A percentile compares a stretch with the other conserved stretches of the same genome.
Evolutionary conservation across 2,797 vertebrate genomes (phyloP).

Genomic region (Gadopsis bispinosus): DNA sequence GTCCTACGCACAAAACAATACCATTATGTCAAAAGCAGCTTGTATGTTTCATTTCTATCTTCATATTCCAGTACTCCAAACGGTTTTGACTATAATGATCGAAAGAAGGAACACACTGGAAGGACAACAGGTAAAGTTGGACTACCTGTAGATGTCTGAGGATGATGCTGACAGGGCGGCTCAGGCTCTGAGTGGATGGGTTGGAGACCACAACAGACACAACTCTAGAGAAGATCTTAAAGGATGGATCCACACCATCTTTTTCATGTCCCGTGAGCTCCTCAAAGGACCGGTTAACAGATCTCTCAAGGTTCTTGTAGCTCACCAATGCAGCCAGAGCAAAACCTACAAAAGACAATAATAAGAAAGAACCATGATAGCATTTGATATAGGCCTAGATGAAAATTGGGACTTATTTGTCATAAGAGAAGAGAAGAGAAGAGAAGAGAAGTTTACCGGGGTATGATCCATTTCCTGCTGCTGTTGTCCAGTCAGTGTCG

Average conservation of each 20-base stretch:
- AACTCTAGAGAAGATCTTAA: slow-evolving; percentile 67
- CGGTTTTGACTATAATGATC: neutral
- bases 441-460: slow-evolving; percentile 69
- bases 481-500: slow-evolving; percentile 80
- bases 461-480: slow-evolving; percentile 67
- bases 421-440: neutral
- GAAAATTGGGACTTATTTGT: neutral
- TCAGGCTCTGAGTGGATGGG: slow-evolving; percentile 71
- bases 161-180: slow-evolving; percentile 63
- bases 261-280: slow-evolving; percentile 36
- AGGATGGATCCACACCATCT: slow-evolving; percentile 27
- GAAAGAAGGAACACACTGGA: neutral
- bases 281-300: slow-evolving; percentile 64
- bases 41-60: neutral
- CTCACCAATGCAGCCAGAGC: slow-evolving; percentile 74
- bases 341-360: slow-evolving; percentile 60
- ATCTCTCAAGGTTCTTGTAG: slow-evolving; percentile 72
- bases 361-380: neutral
- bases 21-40: neutral
- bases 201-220: slow-evolving; percentile 81
- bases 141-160: slow-evolving; percentile 73
- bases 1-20: slow-evolving; percentile 39
- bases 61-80: neutral
- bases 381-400: neutral
- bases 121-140: too few species aligned